Conservation (phyloP, 1,140 invertebrate genomes). For the Radopholus similis region DNA sequence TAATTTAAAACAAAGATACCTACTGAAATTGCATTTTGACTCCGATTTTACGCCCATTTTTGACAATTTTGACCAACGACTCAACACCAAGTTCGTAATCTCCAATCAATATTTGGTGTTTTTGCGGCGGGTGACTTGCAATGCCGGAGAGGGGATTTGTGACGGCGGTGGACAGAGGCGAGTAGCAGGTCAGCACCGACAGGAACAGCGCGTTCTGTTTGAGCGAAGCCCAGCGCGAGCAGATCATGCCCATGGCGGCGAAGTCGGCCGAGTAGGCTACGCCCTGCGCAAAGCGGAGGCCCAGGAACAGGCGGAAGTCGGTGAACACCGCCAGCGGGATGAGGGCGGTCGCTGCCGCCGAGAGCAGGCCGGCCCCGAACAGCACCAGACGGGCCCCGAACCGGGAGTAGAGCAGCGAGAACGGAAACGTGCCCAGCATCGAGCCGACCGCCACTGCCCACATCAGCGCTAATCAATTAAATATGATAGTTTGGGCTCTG, state of each 20-base stretch:
- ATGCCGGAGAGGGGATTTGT: slow-evolving; percentile 30
- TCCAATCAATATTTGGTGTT: no score
- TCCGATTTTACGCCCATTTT: not conserved
- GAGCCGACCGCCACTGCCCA: slow-evolving; percentile 34
- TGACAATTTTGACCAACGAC: not conserved
- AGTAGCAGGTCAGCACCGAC: slow-evolving; percentile 37
- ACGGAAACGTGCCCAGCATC: slow-evolving; percentile 42
- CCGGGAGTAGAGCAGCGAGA: slow-evolving; percentile 32
- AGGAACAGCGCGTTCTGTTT: slow-evolving; percentile 39
- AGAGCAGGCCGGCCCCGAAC: slow-evolving; percentile 39
- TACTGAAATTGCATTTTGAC: no score
- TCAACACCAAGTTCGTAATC: not conserved
- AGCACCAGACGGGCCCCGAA: slow-evolving; percentile 41
- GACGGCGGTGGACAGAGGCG: slow-evolving; percentile 31
- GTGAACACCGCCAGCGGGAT: slow-evolving; percentile 26
- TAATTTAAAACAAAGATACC: no score
- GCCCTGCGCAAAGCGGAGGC: slow-evolving; percentile 33
- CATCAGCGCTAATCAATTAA: slow-evolving; percentile 11
- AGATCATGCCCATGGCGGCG: slow-evolving; percentile 38
- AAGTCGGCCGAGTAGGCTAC: slow-evolving; percentile 35
- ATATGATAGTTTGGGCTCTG: not conserved
- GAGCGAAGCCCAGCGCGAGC: slow-evolving; percentile 33
- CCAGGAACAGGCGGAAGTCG: slow-evolving; percentile 26
- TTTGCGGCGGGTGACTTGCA: no score
- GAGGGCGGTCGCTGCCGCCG: slow-evolving; percentile 35